Conservation (phyloP, 2,113 vertebrate genomes). For the Neodontobutis hainanensis region DNA sequence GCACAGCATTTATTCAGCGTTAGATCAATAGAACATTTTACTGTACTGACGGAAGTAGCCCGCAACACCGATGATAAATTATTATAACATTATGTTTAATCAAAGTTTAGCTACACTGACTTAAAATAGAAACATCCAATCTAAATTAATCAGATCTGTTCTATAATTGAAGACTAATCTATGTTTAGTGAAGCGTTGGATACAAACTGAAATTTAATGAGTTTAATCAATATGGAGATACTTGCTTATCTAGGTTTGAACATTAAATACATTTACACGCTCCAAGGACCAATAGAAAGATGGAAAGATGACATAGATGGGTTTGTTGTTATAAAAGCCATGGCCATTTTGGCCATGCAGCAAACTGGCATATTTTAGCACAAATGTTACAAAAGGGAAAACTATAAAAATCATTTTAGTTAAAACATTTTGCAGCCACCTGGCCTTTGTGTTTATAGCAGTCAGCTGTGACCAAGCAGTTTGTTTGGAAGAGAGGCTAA, state of each 20-base stretch:
- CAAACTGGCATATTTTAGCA: too few relatives aligned
- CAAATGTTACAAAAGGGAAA: too few relatives aligned
- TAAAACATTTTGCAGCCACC: too few relatives aligned
- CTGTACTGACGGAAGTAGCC: neutral
- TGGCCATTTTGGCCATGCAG: too few relatives aligned
- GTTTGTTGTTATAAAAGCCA: neutral
- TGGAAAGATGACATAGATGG: too few relatives aligned
- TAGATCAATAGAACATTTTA: neutral
- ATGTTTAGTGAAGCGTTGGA: conserved; percentile 8
- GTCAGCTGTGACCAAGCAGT: too few relatives aligned
- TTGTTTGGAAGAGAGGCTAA: too few relatives aligned
- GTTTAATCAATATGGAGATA: conserved; percentile 4
- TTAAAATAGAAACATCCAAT: conserved; percentile 4
- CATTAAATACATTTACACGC: neutral
- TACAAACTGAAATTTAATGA: conserved; percentile 1
- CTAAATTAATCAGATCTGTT: conserved; percentile 3
- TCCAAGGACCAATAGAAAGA: neutral
- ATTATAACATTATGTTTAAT: neutral
- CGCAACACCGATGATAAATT: neutral
- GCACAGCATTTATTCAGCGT: neutral
- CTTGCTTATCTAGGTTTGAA: neutral
- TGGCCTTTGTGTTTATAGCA: too few relatives aligned
- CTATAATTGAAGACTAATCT: conserved; percentile 1
- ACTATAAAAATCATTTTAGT: too few relatives aligned
- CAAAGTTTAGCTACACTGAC: neutral